Evolutionary conservation across 2,113 vertebrate species (phyloP).

Genomic region (Podocnemis expansa): DNA sequence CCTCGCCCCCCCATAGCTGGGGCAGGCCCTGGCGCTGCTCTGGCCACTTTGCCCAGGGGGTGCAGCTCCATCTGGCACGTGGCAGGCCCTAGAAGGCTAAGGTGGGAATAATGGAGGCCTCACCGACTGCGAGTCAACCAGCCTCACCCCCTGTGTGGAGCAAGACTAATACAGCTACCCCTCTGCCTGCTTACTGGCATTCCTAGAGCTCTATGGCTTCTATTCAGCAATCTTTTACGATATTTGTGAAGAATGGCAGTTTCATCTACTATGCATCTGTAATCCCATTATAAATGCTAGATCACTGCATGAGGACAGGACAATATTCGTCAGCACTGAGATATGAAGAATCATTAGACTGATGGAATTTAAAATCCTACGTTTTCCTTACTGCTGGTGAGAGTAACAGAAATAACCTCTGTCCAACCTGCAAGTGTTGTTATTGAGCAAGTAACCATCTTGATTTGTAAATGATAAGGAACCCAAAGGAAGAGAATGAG

Average conservation of each 20-base stretch:
- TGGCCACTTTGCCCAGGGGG: too few species aligned
- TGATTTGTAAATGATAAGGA: conserved; percentile 27
- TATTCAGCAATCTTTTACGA: neutral
- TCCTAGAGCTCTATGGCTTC: neutral
- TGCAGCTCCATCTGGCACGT: too few species aligned
- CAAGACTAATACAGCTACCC: too few species aligned
- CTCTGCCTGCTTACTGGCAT: neutral
- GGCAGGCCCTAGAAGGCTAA: too few species aligned
- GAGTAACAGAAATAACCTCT: neutral
- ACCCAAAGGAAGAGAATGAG: conserved; percentile 1
- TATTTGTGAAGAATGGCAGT: neutral
- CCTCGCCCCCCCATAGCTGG: too few species aligned
- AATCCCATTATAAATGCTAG: neutral
- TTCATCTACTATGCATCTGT: fast-evolving
- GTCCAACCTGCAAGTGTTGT: neutral
- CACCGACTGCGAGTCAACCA: too few species aligned
- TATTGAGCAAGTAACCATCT: neutral
- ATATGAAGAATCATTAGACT: neutral
- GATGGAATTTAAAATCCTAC: neutral
- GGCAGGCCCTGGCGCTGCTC: too few species aligned
- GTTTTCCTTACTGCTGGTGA: neutral
- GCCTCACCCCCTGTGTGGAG: too few species aligned
- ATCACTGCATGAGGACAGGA: neutral
- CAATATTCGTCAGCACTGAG: neutral
- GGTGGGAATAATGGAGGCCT: too few species aligned